phyloP scores from a whole-genome alignment of 1,140 invertebrate genomes.

The Philopotamus ludificatus region DNA sequence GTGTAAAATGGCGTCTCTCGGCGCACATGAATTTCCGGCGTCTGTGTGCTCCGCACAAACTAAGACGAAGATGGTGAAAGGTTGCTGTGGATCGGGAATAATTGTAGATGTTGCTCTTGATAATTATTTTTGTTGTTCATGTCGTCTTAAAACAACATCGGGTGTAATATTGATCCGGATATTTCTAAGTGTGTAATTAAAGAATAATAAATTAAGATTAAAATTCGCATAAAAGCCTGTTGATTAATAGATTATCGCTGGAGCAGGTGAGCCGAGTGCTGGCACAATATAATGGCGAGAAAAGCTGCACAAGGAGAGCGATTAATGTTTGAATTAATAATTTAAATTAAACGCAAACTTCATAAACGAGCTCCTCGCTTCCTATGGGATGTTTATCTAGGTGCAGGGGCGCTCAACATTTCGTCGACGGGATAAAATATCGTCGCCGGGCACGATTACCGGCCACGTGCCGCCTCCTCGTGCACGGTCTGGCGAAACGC shows the following conservation, averaged over 20 bases:
- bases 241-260: conserved; percentile 10
- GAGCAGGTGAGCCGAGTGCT: background rate
- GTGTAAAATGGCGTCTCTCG: too few species aligned
- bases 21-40: too few species aligned
- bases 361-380: conserved; percentile 20
- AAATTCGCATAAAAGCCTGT: background rate
- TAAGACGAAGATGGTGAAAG: background rate
- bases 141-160: too few species aligned
- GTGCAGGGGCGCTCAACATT: background rate
- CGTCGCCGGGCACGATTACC: too few species aligned
- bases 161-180: background rate
- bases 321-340: conserved; percentile 34
- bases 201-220: conserved; percentile 1
- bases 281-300: conserved; percentile 8
- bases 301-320: conserved; percentile 39
- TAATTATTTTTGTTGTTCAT: too few species aligned
- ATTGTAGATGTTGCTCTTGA: too few species aligned
- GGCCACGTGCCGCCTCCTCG: background rate
- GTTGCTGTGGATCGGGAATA: too few species aligned
- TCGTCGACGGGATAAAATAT: background rate
- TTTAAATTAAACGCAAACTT: conserved; percentile 35
- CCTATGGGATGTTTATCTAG: conserved; percentile 5
- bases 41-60: too few species aligned
- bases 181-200: background rate
- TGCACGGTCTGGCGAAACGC: background rate